These are phyloP conservation scores for Silvanus unidentatus DNA, from an alignment of 2,888 invertebrate species.

Conservation along the genomic window DNA sequence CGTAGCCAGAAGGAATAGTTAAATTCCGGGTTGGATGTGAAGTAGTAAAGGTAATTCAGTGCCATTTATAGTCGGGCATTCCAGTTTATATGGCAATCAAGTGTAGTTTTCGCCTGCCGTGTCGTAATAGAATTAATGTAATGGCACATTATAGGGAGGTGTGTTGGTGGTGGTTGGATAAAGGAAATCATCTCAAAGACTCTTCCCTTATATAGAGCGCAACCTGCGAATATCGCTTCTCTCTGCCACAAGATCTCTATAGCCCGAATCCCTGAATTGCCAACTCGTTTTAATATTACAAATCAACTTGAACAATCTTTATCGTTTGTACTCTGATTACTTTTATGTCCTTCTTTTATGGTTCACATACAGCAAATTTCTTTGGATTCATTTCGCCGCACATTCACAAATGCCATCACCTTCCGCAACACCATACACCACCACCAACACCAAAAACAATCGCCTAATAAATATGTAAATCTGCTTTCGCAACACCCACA, in stretches of 20 bases:
- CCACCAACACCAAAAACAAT: too few species aligned
- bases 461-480: too few species aligned
- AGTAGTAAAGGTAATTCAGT: slow-evolving; percentile 25
- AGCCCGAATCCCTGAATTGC: slow-evolving; percentile 1
- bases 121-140: slow-evolving; percentile 43
- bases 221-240: slow-evolving; percentile 1
- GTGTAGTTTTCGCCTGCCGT: slow-evolving; percentile 40
- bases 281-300: slow-evolving; percentile 6
- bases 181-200: slow-evolving; percentile 30
- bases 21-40: neutral
- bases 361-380: too few species aligned
- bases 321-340: neutral
- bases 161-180: slow-evolving; percentile 26
- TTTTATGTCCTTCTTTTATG: too few species aligned
- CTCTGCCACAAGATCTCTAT: neutral
- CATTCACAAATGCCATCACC: too few species aligned
- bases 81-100: slow-evolving; percentile 41
- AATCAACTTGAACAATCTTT: slow-evolving; percentile 3
- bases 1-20: too few species aligned
- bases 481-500: too few species aligned
- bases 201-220: neutral
- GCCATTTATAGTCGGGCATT: slow-evolving; percentile 39
- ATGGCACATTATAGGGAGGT: slow-evolving; percentile 36
- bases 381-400: too few species aligned
- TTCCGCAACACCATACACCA: too few species aligned